Evolutionary conservation across 2,797 vertebrate species (phyloP).

Genomic region (Amniataba percoides): DNA sequence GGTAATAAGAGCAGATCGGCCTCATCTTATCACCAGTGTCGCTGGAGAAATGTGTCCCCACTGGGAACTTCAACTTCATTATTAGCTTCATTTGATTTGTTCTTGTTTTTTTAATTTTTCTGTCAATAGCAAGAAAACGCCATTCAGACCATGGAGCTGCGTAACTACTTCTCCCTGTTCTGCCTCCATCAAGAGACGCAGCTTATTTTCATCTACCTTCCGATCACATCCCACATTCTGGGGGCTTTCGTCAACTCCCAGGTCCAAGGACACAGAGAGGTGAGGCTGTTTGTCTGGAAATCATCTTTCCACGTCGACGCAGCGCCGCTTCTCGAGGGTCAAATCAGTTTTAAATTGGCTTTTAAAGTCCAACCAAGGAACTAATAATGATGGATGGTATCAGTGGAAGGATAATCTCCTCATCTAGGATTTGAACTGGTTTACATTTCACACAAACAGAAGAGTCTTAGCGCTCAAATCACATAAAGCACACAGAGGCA

Average conservation of each 20-base stretch:
- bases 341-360: slow-evolving; percentile 47
- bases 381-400: slow-evolving; percentile 44
- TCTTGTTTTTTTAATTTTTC: slow-evolving; percentile 3
- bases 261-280: slow-evolving; percentile 97
- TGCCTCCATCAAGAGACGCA: slow-evolving; percentile 98
- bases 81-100: background rate
- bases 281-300: slow-evolving; percentile 73
- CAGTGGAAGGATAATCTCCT: slow-evolving; percentile 23
- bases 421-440: slow-evolving; percentile 13
- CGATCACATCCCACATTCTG: slow-evolving; percentile 94
- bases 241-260: slow-evolving; percentile 97
- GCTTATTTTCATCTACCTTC: slow-evolving; percentile 95
- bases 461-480: slow-evolving; percentile 14
- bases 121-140: slow-evolving; percentile 93
- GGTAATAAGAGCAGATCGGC: background rate
- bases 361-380: slow-evolving; percentile 45
- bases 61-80: background rate
- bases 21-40: background rate
- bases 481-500: slow-evolving; percentile 8
- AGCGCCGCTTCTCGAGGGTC: slow-evolving; percentile 15
- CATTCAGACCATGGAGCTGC: slow-evolving; percentile 96
- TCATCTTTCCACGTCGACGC: slow-evolving; percentile 17
- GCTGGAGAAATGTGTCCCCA: background rate
- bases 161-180: slow-evolving; percentile 97
- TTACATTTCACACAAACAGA: slow-evolving; percentile 32